Evolutionary conservation across 1,140 invertebrate genomes (phyloP), one percentile per base, ranked within the genome.

Genomic region (Bombyx mandarina): DNA sequence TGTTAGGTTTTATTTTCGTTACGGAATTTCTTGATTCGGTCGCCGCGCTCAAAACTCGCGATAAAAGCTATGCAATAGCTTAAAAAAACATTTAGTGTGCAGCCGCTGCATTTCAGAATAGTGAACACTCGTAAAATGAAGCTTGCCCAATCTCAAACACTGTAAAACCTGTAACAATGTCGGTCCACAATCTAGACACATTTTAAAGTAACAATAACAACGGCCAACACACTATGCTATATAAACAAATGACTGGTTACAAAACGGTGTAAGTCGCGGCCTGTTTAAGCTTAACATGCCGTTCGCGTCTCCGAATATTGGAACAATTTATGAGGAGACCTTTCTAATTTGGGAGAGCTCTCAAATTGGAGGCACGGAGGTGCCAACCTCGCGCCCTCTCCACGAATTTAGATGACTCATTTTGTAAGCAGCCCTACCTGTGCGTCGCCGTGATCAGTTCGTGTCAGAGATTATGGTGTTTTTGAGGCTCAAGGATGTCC

Each of bases 261-360:
- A 18, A 1, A 6, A 52, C 61, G 66, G 79, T 79, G 73, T 79
- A 51, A 76, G 45, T 54, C 6, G 22, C 53, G 35, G 45, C 60
- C 69, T 67, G 61, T 66, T 77, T 75, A 77, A 74, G 65, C 70
- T 80, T 74, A 75, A 69, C 73, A 79, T 80, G 77, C 79, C 75
- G 73, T 63, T 65, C 62, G 73, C 72, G 76, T 79, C 69, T 57
- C 56, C 57, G 76, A 80, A 80, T 82, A 82, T 82, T 78, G 79
- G 79, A 80, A 80, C 79, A 82, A 82, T 79, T 80, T 82, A 79
- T 80, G 77, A 75, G 77, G 67, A 76, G 77, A 77, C 75, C 77
- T 80, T 74, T 75, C 77, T 78, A 79, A 80, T 80, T 82, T 76
- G 75, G 76, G 77, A 71, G 71, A 74, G 70, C 67, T 74, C 71